phyloP scores from a whole-genome alignment of 2,113 vertebrate species.

The Anthoscopus minutus region DNA sequence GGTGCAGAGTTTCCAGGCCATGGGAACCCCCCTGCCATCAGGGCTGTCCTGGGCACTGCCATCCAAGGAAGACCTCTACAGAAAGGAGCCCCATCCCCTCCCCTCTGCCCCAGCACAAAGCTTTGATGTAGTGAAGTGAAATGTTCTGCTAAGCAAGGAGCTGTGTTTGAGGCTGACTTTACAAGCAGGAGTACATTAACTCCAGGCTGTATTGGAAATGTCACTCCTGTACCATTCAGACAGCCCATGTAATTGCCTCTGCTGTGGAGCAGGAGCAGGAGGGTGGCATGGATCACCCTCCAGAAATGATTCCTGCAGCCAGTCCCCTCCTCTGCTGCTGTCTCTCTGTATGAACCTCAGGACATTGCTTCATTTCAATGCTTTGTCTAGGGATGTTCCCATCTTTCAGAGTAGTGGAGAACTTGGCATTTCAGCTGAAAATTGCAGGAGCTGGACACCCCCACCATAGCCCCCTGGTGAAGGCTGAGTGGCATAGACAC shows the following conservation, averaged over 20 bases:
- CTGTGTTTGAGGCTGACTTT: not conserved
- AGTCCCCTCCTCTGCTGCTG: not conserved
- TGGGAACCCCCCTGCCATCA: not conserved
- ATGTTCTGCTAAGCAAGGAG: not conserved
- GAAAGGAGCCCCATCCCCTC: not conserved
- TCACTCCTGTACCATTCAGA: not conserved
- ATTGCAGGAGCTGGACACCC: not conserved
- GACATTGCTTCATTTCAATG: not conserved
- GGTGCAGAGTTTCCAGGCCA: not conserved
- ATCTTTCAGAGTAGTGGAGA: not conserved
- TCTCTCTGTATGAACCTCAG: not conserved
- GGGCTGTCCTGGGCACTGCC: not conserved
- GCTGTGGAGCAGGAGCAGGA: not conserved
- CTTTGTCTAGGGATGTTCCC: not conserved
- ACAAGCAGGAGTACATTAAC: not conserved
- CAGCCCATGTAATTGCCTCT: not conserved
- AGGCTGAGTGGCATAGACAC: not conserved
- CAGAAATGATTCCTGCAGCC: not conserved
- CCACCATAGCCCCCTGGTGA: accelerated
- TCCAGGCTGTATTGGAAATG: not conserved
- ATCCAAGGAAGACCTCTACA: not conserved
- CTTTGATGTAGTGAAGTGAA: not conserved
- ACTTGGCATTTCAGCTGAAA: not conserved
- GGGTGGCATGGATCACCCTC: not conserved
- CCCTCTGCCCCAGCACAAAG: not conserved